Percentiles rank a stretch among this genome's conserved stretches.
Evolutionary conservation across 92 coral and sea anemone species (phyloP).

Genomic region (Hydrozoanthus gracilis): DNA sequence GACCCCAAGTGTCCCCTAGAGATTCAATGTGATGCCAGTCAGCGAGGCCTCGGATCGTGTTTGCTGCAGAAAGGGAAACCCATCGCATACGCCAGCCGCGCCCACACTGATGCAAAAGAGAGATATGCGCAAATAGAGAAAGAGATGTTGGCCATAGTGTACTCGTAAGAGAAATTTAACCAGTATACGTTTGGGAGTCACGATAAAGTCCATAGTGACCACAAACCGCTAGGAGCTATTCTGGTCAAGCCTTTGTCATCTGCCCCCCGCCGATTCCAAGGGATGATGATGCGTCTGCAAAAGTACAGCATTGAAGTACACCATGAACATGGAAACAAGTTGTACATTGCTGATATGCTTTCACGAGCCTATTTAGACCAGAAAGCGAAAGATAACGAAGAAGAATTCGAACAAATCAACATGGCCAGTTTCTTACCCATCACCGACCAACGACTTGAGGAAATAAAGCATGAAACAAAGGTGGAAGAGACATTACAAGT

Average conservation of each 20-base stretch:
- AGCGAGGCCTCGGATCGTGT: slow-evolving; percentile 20
- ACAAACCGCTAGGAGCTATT: slow-evolving; percentile 15
- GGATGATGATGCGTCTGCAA: slow-evolving; percentile 36
- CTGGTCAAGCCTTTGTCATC: slow-evolving; percentile 9
- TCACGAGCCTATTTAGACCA: slow-evolving; percentile 10
- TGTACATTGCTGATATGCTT: slow-evolving; percentile 31
- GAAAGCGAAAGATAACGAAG: background rate
- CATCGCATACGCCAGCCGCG: slow-evolving; percentile 14
- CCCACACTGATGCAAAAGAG: slow-evolving; percentile 5
- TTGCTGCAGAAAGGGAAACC: slow-evolving; percentile 25
- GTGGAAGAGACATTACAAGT: background rate
- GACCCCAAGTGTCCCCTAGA: background rate
- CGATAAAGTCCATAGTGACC: background rate
- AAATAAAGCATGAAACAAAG: background rate
- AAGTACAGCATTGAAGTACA: slow-evolving; percentile 45
- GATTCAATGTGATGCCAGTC: slow-evolving; percentile 37
- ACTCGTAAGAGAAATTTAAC: background rate
- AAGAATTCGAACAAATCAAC: background rate
- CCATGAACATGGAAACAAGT: slow-evolving; percentile 23
- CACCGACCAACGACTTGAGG: background rate
- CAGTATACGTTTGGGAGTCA: slow-evolving; percentile 3
- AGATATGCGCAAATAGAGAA: slow-evolving; percentile 17
- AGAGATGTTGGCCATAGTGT: slow-evolving; percentile 33
- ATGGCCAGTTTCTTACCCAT: background rate
- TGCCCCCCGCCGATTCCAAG: slow-evolving; percentile 11